phyloP scores from a whole-genome alignment of 2,888 invertebrate species.

The Cotesia congregata region DNA sequence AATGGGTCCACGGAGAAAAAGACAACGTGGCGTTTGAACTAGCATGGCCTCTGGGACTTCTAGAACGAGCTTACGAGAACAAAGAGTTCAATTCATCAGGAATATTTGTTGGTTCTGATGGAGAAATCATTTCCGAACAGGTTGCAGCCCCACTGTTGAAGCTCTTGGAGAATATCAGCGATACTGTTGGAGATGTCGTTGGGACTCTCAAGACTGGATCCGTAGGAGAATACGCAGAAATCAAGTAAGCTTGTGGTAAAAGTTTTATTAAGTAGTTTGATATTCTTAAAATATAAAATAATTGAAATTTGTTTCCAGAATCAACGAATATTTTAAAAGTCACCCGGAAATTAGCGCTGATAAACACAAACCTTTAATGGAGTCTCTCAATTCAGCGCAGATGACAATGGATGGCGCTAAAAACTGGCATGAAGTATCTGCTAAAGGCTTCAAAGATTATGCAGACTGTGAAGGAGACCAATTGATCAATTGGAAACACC shows the following conservation, averaged over 20 bases:
- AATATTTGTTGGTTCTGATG: too few species aligned
- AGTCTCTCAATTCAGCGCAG: constrained; percentile 37
- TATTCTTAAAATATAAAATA: not conserved
- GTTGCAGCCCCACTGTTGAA: too few species aligned
- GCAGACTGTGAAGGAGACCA: constrained; percentile 47
- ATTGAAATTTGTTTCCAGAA: constrained; percentile 40
- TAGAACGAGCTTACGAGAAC: constrained; percentile 33
- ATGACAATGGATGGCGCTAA: constrained; percentile 47
- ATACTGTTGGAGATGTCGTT: too few species aligned
- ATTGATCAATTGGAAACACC: constrained; percentile 58
- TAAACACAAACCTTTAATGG: constrained; percentile 43
- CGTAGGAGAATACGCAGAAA: constrained; percentile 44
- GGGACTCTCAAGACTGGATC: too few species aligned
- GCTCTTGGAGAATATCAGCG: too few species aligned
- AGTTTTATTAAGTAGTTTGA: not conserved
- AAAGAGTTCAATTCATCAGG: constrained; percentile 16
- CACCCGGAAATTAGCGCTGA: constrained; percentile 47
- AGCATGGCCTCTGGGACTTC: not conserved
- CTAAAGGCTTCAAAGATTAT: constrained; percentile 9
- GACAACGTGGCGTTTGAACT: not conserved
- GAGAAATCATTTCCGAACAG: too few species aligned
- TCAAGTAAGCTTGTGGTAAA: not conserved
- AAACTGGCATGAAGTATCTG: constrained; percentile 49
- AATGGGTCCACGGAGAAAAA: not conserved
- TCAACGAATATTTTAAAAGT: constrained; percentile 39